Percentiles rank a stretch among this genome's conserved stretches.
Evolutionary conservation across 1,140 invertebrate species (phyloP).

Genomic region (Pissodes strobi): DNA sequence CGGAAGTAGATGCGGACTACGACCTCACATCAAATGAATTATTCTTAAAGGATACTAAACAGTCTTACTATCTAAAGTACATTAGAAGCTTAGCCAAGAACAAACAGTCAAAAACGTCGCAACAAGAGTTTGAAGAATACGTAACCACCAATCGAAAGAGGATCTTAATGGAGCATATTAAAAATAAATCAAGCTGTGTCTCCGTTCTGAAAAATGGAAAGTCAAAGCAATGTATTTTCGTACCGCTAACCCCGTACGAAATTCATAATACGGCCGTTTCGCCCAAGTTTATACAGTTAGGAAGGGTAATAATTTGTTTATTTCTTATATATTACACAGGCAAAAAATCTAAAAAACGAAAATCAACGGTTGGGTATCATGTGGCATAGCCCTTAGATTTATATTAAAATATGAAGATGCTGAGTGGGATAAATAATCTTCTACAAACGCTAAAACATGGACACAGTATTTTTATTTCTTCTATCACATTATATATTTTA

Average conservation of each 20-base stretch:
- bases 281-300: conserved; percentile 36
- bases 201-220: background rate
- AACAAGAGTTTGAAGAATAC: conserved; percentile 15
- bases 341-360: no score
- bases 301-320: conserved; percentile 31
- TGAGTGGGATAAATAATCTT: no score
- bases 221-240: conserved; percentile 15
- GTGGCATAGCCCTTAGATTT: no score
- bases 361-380: no score
- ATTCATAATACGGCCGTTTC: conserved; percentile 29
- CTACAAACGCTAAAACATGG: no score
- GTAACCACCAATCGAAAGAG: conserved; percentile 11
- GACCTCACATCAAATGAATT: conserved; percentile 9
- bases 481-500: background rate
- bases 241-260: conserved; percentile 35
- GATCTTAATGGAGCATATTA: background rate
- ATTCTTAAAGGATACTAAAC: conserved; percentile 6
- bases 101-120: background rate
- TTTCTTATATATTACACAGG: background rate
- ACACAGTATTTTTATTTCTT: background rate
- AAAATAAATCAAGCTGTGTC: background rate
- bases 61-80: conserved; percentile 21
- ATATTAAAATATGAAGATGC: no score
- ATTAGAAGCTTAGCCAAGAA: conserved; percentile 1
- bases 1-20: conserved; percentile 20